A percentile compares a stretch with the other conserved stretches of the same genome.
Conservation (phyloP, 2,113 vertebrate genomes). For the Apteryx mantelli region DNA sequence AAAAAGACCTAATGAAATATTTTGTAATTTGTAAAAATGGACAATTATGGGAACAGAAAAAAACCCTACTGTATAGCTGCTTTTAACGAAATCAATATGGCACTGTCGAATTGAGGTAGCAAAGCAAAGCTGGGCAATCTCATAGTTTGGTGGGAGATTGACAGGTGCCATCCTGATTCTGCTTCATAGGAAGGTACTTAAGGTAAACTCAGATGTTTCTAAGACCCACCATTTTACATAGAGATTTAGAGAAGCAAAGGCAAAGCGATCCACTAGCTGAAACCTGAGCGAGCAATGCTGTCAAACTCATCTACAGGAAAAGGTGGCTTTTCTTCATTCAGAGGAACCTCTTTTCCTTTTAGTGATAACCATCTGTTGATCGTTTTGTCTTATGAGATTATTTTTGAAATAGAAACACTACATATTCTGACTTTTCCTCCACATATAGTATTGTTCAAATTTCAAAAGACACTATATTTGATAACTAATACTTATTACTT, state of each 20-base stretch:
- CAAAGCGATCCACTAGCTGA: neutral
- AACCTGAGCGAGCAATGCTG: neutral
- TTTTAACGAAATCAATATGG: neutral
- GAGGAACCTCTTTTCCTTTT: neutral
- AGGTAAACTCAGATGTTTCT: neutral
- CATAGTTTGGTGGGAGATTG: neutral
- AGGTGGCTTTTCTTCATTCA: neutral
- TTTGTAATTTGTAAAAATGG: neutral
- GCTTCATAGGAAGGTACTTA: neutral
- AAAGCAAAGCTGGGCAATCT: neutral
- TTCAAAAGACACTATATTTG: constrained; percentile 65
- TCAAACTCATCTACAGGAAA: neutral
- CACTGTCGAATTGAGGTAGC: neutral
- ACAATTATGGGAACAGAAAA: neutral
- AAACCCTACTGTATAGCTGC: neutral
- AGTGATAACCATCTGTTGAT: constrained; percentile 10
- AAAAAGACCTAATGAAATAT: constrained; percentile 41
- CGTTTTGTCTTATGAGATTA: neutral
- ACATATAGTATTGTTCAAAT: neutral
- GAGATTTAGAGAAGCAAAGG: neutral
- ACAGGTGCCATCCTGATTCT: neutral
- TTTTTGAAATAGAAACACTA: neutral
- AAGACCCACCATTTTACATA: neutral
- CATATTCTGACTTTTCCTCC: neutral
- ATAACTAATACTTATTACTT: constrained; percentile 68